phyloP scores from a whole-genome alignment of 2,888 invertebrate genomes.

The Scelioninae gen. 1 region DNA sequence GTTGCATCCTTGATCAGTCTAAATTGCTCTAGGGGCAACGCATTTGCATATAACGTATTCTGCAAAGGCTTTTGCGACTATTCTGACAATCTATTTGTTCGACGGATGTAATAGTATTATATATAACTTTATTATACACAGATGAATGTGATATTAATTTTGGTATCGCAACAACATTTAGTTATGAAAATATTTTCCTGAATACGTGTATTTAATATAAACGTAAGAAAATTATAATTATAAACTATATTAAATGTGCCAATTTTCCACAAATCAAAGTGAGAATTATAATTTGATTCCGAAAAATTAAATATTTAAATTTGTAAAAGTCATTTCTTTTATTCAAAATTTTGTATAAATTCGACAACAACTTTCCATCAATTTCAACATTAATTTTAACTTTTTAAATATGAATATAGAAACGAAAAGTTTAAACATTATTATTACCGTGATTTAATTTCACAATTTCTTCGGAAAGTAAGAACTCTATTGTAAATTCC shows the following conservation, averaged over 20 bases:
- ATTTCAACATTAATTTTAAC: too few species aligned
- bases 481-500: too few species aligned
- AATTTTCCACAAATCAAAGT: too few species aligned
- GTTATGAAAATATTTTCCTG: constrained; percentile 18
- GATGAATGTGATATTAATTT: constrained; percentile 23
- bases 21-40: constrained; percentile 47
- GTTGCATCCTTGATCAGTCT: constrained; percentile 47
- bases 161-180: constrained; percentile 10
- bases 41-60: constrained; percentile 62
- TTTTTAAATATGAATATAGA: too few species aligned
- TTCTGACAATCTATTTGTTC: constrained; percentile 52
- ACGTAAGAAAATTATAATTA: neutral
- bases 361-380: too few species aligned
- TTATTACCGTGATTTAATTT: too few species aligned
- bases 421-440: too few species aligned
- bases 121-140: constrained; percentile 35
- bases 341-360: too few species aligned
- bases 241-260: neutral
- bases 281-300: too few species aligned
- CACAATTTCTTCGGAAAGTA: too few species aligned
- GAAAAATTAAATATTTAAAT: too few species aligned
- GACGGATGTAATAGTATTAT: constrained; percentile 49
- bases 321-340: too few species aligned
- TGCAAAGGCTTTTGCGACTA: constrained; percentile 59
- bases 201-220: neutral